Conservation (phyloP, 2,113 vertebrate species). For the Tetraodon nigroviridis region DNA sequence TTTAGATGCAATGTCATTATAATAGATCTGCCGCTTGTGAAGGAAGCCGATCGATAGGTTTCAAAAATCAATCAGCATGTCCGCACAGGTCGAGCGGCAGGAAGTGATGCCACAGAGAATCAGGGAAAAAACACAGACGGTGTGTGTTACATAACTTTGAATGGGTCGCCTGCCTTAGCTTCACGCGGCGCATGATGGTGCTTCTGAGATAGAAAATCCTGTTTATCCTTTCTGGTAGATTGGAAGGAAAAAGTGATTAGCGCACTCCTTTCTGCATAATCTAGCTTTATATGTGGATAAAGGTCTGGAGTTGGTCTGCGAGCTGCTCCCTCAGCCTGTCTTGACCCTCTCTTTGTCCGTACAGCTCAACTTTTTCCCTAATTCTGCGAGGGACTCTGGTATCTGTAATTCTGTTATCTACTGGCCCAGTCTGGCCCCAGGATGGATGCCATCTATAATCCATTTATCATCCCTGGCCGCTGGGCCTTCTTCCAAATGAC, state of each 20-base stretch:
- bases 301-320: background rate
- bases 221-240: background rate
- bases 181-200: no score
- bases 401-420: slow-evolving; percentile 70
- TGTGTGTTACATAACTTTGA: background rate
- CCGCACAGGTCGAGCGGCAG: slow-evolving; percentile 7
- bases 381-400: slow-evolving; percentile 53
- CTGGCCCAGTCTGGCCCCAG: slow-evolving; percentile 63
- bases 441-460: slow-evolving; percentile 69
- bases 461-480: slow-evolving; percentile 64
- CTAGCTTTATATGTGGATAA: background rate
- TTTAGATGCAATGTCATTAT: slow-evolving; percentile 69
- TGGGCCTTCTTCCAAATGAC: slow-evolving; percentile 66
- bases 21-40: slow-evolving; percentile 57
- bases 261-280: background rate
- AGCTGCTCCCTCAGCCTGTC: background rate
- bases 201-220: no score
- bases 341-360: slow-evolving; percentile 25
- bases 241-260: background rate
- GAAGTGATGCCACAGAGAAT: slow-evolving; percentile 20
- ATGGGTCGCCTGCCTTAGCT: background rate
- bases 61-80: slow-evolving; percentile 62
- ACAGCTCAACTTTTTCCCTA: slow-evolving; percentile 59
- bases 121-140: background rate
- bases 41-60: slow-evolving; percentile 58